Conservation (phyloP, 2,113 vertebrate genomes). For the Macrotis lagotis region DNA sequence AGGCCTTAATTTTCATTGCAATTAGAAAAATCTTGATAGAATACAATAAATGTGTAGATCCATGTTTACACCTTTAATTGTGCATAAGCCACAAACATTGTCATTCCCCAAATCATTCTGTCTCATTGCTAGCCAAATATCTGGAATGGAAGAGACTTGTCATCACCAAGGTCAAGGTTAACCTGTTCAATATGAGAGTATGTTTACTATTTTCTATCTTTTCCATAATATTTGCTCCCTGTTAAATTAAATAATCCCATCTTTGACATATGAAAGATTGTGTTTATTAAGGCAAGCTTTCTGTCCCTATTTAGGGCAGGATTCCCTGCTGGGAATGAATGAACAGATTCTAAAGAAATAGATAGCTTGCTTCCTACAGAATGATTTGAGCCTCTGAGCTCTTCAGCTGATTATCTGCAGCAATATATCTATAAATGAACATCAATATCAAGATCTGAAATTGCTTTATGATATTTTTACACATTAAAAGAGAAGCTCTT, state of each 20-base stretch:
- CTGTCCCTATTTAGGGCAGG: conserved; percentile 66
- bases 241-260: conserved; percentile 62
- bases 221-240: conserved; percentile 47
- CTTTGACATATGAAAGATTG: conserved; percentile 67
- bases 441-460: conserved; percentile 56
- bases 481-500: conserved; percentile 57
- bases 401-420: conserved; percentile 68
- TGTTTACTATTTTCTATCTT: conserved; percentile 22
- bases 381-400: conserved; percentile 73
- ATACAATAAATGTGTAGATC: background rate
- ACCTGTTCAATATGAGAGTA: background rate
- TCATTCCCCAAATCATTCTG: conserved; percentile 24
- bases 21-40: background rate
- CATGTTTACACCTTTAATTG: background rate
- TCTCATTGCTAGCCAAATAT: background rate
- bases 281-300: conserved; percentile 71
- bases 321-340: conserved; percentile 41
- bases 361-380: conserved; percentile 52
- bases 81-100: background rate
- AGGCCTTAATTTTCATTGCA: background rate
- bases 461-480: conserved; percentile 65
- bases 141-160: background rate
- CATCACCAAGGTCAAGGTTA: background rate
- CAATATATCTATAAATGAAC: conserved; percentile 66
- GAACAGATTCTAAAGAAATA: conserved; percentile 59